Conservation (phyloP, 1,140 invertebrate genomes). For the Magallana gigas region DNA sequence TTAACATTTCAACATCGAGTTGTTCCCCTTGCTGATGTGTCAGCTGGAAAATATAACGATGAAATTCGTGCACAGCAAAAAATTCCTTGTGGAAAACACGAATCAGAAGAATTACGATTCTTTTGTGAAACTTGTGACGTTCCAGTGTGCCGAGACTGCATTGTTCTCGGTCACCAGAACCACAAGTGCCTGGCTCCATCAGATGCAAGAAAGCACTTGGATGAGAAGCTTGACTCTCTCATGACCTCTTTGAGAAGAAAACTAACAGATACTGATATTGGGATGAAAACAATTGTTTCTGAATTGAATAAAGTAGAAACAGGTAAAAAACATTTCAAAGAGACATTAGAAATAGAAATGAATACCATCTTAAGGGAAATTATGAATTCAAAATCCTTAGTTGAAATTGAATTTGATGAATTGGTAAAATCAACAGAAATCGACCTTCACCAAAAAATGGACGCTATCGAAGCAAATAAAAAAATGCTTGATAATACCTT, state of each 20-base stretch:
- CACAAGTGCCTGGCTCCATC: conserved; percentile 3
- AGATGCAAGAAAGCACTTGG: background rate
- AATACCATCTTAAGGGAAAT: background rate
- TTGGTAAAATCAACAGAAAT: background rate
- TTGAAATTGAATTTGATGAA: background rate
- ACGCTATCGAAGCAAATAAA: background rate
- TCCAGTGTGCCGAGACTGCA: conserved; percentile 12
- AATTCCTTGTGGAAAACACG: background rate
- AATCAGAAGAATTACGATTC: background rate
- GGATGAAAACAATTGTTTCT: background rate
- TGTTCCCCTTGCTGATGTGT: background rate
- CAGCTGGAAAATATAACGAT: background rate
- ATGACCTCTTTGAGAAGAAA: background rate
- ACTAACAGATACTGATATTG: background rate
- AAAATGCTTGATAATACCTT: background rate
- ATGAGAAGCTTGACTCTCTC: background rate
- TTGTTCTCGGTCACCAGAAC: conserved; percentile 1
- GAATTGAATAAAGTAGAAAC: background rate
- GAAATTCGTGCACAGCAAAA: background rate
- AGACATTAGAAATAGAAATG: background rate
- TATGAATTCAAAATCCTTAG: background rate
- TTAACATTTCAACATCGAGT: background rate
- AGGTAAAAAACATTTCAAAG: background rate
- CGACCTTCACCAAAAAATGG: background rate
- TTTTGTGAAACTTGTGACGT: conserved; percentile 28